Conservation (phyloP, 2,797 vertebrate species). For the Gallinago stenura region DNA sequence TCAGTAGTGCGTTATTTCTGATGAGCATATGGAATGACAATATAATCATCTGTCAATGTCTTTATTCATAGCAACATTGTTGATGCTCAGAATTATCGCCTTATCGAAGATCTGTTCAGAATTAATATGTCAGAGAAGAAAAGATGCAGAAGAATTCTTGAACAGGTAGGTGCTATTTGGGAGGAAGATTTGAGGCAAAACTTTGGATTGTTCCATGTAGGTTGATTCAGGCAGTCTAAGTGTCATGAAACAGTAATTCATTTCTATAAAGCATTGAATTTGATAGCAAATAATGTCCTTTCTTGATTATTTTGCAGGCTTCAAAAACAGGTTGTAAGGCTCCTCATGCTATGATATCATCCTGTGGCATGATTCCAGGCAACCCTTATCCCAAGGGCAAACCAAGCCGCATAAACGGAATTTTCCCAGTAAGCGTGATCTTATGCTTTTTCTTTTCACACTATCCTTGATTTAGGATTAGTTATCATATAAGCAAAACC, state of each 20-base stretch:
- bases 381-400: conserved; percentile 98
- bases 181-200: not conserved
- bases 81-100: conserved; percentile 94
- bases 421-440: conserved; percentile 90
- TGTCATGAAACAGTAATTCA: not conserved
- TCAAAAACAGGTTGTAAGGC: conserved; percentile 97
- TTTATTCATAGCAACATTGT: conserved; percentile 90
- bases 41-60: not conserved
- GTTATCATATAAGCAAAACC: not conserved
- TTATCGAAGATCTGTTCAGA: conserved; percentile 95
- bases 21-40: not conserved
- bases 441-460: not conserved
- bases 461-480: not conserved
- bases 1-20: not conserved
- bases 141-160: conserved; percentile 92
- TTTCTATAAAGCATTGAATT: not conserved
- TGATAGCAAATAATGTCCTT: not conserved
- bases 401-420: conserved; percentile 93
- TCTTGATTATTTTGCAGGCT: conserved; percentile 81
- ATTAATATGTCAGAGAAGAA: conserved; percentile 95
- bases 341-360: conserved; percentile 97
- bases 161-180: conserved; percentile 85
- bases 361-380: conserved; percentile 97
- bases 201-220: not conserved
- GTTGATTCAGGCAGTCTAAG: not conserved